Conservation (phyloP, 2,113 vertebrate genomes). For the Tupaia tana region DNA sequence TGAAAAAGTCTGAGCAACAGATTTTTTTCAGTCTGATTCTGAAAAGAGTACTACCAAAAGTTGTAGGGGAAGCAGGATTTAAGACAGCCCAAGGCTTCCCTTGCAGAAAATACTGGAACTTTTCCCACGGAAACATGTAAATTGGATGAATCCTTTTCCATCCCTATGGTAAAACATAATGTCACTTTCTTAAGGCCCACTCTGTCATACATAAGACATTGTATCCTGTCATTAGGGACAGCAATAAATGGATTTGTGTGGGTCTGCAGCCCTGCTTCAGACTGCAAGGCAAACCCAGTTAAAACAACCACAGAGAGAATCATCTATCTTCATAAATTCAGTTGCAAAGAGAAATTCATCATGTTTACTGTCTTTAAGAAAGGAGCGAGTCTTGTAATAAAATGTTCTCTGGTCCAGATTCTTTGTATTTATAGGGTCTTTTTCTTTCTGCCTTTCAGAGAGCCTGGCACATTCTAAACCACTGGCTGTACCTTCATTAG, state of each 20-base stretch:
- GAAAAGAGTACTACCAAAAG: slow-evolving; percentile 29
- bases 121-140: slow-evolving; percentile 47
- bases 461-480: slow-evolving; percentile 36
- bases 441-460: slow-evolving; percentile 68
- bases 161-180: slow-evolving; percentile 35
- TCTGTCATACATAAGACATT: slow-evolving; percentile 48
- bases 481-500: slow-evolving; percentile 58
- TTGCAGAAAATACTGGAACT: not conserved
- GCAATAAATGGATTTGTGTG: slow-evolving; percentile 69
- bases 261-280: slow-evolving; percentile 48
- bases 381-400: slow-evolving; percentile 76
- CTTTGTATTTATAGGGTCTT: slow-evolving; percentile 73
- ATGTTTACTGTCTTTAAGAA: slow-evolving; percentile 81
- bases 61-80: slow-evolving; percentile 45
- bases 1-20: slow-evolving; percentile 58
- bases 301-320: slow-evolving; percentile 77
- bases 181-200: slow-evolving; percentile 41
- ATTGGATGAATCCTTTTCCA: not conserved
- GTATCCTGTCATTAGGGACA: slow-evolving; percentile 51
- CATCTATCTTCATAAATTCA: slow-evolving; percentile 82
- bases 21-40: slow-evolving; percentile 21
- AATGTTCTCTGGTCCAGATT: slow-evolving; percentile 76
- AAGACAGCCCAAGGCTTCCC: not conserved
- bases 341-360: slow-evolving; percentile 78
- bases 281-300: slow-evolving; percentile 70